A percentile compares a stretch with the other conserved stretches of the same genome.
These are phyloP conservation scores for Etheostoma perlongum DNA, from an alignment of 2,797 vertebrate species.

Conservation along the genomic window DNA sequence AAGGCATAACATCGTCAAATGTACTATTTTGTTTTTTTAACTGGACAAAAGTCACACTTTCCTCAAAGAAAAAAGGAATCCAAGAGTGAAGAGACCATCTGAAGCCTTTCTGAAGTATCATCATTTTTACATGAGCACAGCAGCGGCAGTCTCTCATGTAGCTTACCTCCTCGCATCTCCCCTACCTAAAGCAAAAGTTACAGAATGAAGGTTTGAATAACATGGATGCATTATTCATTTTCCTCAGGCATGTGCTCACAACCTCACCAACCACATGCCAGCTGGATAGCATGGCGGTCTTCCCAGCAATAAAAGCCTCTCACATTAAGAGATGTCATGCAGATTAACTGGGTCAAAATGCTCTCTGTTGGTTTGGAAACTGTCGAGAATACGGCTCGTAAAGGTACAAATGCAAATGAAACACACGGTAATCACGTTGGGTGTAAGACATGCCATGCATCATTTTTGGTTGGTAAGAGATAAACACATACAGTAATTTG, in stretches of 20 bases:
- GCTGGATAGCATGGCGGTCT: constrained; percentile 75
- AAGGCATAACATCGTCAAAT: constrained; percentile 16
- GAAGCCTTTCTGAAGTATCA: constrained; percentile 42
- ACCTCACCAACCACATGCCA: constrained; percentile 71
- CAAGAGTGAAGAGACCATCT: constrained; percentile 33
- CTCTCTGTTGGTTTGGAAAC: constrained; percentile 67
- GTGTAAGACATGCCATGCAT: background rate
- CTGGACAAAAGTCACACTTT: constrained; percentile 29
- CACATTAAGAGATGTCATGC: constrained; percentile 76
- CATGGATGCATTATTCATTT: constrained; percentile 77
- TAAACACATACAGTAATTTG: too few relatives aligned
- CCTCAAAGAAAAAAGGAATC: constrained; percentile 1
- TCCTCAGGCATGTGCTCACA: constrained; percentile 74
- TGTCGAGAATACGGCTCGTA: constrained; percentile 33
- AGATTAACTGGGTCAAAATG: constrained; percentile 81
- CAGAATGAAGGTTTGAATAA: constrained; percentile 64
- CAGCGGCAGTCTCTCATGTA: constrained; percentile 29
- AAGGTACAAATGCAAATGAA: constrained; percentile 51
- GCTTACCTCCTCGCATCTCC: constrained; percentile 43
- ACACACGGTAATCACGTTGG: constrained; percentile 27
- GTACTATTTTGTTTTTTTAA: constrained; percentile 9
- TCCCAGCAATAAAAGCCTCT: constrained; percentile 74
- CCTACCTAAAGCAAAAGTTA: constrained; percentile 61
- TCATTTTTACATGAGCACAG: constrained; percentile 62
- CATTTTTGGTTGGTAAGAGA: too few relatives aligned